A percentile compares a stretch with the other conserved stretches of the same genome.
Conservation (phyloP, 92 coral and sea anemone species). For the Chrysogorgia sp. region DNA sequence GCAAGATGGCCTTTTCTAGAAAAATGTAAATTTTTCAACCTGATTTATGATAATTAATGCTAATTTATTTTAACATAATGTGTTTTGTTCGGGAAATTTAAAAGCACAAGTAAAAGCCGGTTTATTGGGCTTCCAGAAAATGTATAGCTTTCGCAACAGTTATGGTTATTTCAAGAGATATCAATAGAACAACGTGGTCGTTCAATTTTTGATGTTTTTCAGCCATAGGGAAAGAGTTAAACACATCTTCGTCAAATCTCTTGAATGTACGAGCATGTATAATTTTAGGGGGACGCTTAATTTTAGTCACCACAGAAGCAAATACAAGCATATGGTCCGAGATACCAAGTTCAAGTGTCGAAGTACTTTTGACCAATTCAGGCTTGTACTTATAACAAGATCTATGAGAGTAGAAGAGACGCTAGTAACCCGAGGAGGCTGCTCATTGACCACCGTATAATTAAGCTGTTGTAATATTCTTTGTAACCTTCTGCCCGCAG, state of each 20-base stretch:
- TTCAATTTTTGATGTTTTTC: too few species aligned
- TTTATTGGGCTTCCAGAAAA: too few species aligned
- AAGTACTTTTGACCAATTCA: constrained; percentile 5
- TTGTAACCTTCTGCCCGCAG: constrained; percentile 19
- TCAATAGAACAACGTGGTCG: too few species aligned
- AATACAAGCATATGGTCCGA: constrained; percentile 49
- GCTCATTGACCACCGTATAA: constrained; percentile 19
- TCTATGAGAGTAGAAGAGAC: constrained; percentile 35
- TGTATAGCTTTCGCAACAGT: too few species aligned
- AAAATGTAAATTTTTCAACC: too few species aligned
- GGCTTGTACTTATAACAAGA: constrained; percentile 24
- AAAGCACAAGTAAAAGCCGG: too few species aligned
- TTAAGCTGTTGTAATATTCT: constrained; percentile 37
- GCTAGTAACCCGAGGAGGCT: constrained; percentile 27
- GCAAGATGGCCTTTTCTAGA: too few species aligned
- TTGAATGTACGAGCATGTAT: constrained; percentile 36
- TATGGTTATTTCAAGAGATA: too few species aligned
- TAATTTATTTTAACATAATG: too few species aligned
- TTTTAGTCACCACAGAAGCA: constrained; percentile 19
- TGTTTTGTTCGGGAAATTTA: too few species aligned
- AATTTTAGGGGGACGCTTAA: constrained; percentile 42
- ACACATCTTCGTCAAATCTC: constrained; percentile 15
- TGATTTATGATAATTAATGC: too few species aligned
- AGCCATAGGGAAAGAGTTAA: too few species aligned
- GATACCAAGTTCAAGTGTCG: constrained; percentile 33